Base-by-base conservation (phyloP, 2,888 invertebrate genomes). In the Automeris io region DNA sequence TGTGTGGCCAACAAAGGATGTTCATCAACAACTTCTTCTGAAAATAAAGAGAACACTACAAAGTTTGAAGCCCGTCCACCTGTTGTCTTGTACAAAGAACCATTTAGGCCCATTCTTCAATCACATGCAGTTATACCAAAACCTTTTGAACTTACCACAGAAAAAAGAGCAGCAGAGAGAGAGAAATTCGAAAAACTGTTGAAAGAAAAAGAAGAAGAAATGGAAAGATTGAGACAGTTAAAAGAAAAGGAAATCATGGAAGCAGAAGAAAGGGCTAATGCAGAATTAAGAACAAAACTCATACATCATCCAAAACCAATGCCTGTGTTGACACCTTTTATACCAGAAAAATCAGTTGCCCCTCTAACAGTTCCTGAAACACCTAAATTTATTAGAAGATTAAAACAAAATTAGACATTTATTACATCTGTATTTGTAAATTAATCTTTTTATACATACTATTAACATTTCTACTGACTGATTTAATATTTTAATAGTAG, bases 221-320 rank as follows among this genome's bases (percentile, higher is more conserved):
- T 76, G 33, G 83, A 87, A 38, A 76, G 64, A 45, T 44, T 76
- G 6, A 76, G 67, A 32, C 69, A 73, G 44, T 60, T 72, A 45
- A 67, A 64, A 36, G 78, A 83, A 33, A 74, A 69, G 43, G 71
- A 87, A 44, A 60, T 63, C 6, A 61, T 64, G 11, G 74, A 79
- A 38, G 63, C 61, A 1, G 89, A 91, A 45, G 85, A 90, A 45
- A 83, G 74, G 48, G 87, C 88, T 40, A 72, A 80, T 19, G 72
- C 78, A 0, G 73, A 78, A 43, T 38, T 91, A n/a, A 80, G 92
- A 22, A 87, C 89, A 33, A 83, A 88, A 53, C 60, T 88, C 8
- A 89, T 91, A 32, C 85, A 89, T 45, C 91, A 90, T 64, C 90
- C 92, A 0, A 88, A 89, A 49, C 92, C 92, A 1, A 83, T 90